Base-by-base conservation (phyloP, 2,113 vertebrate species). In the Meles meles region DNA sequence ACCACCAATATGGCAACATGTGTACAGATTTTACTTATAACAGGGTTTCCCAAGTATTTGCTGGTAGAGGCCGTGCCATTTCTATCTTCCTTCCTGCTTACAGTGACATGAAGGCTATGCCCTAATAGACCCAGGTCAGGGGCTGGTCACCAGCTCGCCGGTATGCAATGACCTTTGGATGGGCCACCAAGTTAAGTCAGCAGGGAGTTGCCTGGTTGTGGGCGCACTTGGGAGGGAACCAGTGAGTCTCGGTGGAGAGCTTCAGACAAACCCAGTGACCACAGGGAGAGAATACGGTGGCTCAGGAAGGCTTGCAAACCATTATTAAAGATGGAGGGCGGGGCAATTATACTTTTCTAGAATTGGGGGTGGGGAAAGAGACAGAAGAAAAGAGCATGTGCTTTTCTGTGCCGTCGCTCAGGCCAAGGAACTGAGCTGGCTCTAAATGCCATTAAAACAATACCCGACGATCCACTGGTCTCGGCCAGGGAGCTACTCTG, bases 1-100 rank as follows among this genome's bases (percentile, higher is more conserved):
- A 83, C 39, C 85, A 84, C 71, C 88, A 80, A 92, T 3, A 90
- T 20, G 90, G 88, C 15, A 25, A 91, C 52, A 88, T 59, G 79
- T 97, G 72, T 71, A 71, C 59, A 57, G 92, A 52, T 86, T 97
- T 98, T 96, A 97, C 97, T 98, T 94, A 95, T 79, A 92, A 90
- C 47, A 87, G 72, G 83, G 82, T 74, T 85, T 88, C 81, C 96
- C 87, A 95, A 91, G 91, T 87, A 90, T 96, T 67, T 97, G 95
- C 87, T 84, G 29, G 55, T 77, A 83, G 95, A 94, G 63, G 84
- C 90, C 74, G 59, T 55, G 61, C 15, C 59, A 47, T 82, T 90
- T 79, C 81, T 61, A 42, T 37, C 37, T 21, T 88, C 74, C 79
- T 89, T 88, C 67, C 39, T 91, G 74, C 57, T 91, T 67, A 37